These are phyloP conservation scores for Alces alces DNA, from an alignment of 2,113 vertebrate genomes.

Conservation along the genomic window DNA sequence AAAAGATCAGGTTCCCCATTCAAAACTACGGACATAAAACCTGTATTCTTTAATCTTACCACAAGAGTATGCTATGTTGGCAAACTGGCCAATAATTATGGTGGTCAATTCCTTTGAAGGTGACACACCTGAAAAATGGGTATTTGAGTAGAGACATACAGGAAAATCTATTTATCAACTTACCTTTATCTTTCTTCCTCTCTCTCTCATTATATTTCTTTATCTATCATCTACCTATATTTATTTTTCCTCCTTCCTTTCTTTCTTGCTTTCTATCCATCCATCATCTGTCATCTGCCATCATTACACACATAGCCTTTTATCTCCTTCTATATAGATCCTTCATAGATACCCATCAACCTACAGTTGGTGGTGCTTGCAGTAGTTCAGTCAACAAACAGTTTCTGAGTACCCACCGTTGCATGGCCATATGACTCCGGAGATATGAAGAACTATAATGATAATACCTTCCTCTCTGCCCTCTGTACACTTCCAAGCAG, in stretches of 20 bases:
- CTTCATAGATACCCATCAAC: neutral
- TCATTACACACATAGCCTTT: neutral
- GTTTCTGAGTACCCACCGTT: neutral
- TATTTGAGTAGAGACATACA: neutral
- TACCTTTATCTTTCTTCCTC: neutral
- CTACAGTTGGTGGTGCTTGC: neutral
- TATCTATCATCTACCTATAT: neutral
- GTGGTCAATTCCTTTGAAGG: neutral
- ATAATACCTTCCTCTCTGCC: neutral
- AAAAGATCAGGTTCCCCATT: constrained; percentile 20
- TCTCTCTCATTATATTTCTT: neutral
- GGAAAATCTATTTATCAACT: neutral
- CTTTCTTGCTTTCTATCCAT: neutral
- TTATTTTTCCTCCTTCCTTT: neutral
- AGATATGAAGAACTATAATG: neutral
- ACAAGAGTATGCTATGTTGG: neutral
- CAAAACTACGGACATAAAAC: constrained; percentile 26
- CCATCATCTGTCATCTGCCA: neutral
- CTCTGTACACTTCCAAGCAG: neutral
- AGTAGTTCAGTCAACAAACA: neutral
- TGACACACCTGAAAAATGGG: neutral
- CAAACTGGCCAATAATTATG: neutral
- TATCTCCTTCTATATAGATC: neutral
- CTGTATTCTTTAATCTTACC: neutral
- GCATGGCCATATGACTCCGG: neutral